These are phyloP conservation scores for Megalops cyprinoides DNA, from an alignment of 2,797 vertebrate species.

Conservation along the genomic window DNA sequence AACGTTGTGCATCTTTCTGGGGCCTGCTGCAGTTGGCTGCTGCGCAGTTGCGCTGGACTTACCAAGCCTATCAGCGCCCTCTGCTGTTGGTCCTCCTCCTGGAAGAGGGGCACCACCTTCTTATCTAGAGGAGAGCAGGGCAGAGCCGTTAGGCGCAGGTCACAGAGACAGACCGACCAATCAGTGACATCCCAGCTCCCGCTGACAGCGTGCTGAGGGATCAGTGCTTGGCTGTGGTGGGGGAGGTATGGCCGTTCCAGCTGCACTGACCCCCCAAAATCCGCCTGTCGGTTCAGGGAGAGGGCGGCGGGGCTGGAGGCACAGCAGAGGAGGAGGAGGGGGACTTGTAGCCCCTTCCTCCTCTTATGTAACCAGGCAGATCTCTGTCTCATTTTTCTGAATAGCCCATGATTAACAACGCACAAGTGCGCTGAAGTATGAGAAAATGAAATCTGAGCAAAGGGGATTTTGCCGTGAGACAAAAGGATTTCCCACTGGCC, in stretches of 20 bases:
- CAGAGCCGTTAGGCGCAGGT: neutral
- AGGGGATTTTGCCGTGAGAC: neutral
- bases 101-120: constrained; percentile 83
- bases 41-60: constrained; percentile 53
- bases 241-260: neutral
- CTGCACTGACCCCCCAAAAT: neutral
- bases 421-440: constrained; percentile 27
- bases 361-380: constrained; percentile 32
- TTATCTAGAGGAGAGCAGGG: constrained; percentile 72
- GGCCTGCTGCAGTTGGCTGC: neutral
- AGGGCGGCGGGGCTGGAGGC: constrained; percentile 1
- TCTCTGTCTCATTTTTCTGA: neutral
- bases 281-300: neutral
- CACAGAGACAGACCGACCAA: neutral
- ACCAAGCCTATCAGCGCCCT: constrained; percentile 88
- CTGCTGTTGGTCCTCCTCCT: constrained; percentile 89
- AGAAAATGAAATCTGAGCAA: constrained; percentile 24
- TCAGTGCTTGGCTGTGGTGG: neutral
- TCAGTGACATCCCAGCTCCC: too few relatives aligned
- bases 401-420: constrained; percentile 33
- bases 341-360: constrained; percentile 5
- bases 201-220: neutral
- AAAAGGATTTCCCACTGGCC: constrained; percentile 30
- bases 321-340: neutral
- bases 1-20: neutral